Evolutionary conservation across 2,888 invertebrate species (phyloP), one percentile per base, ranked within the genome.

Genomic region (Tenodera sinensis): DNA sequence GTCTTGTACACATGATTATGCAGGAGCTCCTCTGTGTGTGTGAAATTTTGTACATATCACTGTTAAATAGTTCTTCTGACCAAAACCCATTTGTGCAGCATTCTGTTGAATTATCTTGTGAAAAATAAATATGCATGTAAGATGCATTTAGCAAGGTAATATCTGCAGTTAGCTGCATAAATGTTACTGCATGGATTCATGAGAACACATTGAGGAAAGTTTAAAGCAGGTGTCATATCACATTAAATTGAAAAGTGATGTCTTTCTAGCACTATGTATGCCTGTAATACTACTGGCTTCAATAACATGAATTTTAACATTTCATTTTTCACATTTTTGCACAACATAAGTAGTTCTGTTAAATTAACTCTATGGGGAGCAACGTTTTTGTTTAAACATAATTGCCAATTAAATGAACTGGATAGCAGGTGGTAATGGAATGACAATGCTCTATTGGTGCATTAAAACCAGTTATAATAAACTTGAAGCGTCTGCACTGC

Each of bases 141-240:
- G 4, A 12, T 12, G 12, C 42, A 42, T 42, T 12, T 42, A 8
- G 14, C 87, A 87, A 87, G 87, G 34, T 87, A 30, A 87, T 34
- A 83, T 14, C 82, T 82, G 15, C 28, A n/a, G 87, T 86, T 86
- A 28, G 86, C 82, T 87, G 87, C 87, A 82, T 28, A 87, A 27
- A 83, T 87, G 87, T 71, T 71, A 71, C 82, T 87, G 87, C 87
- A 87, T 87, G 82, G 30, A 82, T 87, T 87, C 83, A 86, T 86
- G 34, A 87, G 83, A 87, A 87, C 87, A 87, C 87, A 82, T 87
- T 71, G 54, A 71, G 25, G 25, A 71, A 15, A 71, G 15, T 71
- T 71, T 6, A 27, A 27, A 27, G 54, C 42, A 47, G n/a, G 14
- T 25, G 47, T 47, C 85, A 54, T n/a, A 7, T 85, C 47, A 85